Evolutionary conservation across 2,888 invertebrate genomes (phyloP).

Genomic region (Exephanes ischioxanthus): DNA sequence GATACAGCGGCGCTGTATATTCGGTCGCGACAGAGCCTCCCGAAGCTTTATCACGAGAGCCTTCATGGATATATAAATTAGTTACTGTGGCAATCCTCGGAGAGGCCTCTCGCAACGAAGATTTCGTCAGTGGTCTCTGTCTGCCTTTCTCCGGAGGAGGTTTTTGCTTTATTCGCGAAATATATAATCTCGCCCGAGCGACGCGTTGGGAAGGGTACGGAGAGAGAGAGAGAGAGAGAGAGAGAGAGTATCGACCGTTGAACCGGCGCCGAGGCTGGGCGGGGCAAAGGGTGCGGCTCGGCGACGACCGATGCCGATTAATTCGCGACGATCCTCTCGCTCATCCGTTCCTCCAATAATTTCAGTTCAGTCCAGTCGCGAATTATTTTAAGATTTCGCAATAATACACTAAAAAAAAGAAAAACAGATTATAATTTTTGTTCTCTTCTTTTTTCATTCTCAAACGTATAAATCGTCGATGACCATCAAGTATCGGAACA

Average conservation of each 20-base stretch:
- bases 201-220: background rate
- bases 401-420: background rate
- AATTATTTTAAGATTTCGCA: background rate
- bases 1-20: constrained; percentile 32
- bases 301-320: constrained; percentile 34
- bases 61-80: constrained; percentile 49
- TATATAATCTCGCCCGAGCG: background rate
- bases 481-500: constrained; percentile 2
- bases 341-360: background rate
- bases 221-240: constrained; percentile 38
- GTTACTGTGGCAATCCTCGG: constrained; percentile 31
- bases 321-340: background rate
- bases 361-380: background rate
- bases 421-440: background rate
- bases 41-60: background rate
- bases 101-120: constrained; percentile 5
- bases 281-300: constrained; percentile 83
- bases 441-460: background rate
- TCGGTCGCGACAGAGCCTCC: constrained; percentile 6
- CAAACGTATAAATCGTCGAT: background rate
- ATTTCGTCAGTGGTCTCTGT: constrained; percentile 18
- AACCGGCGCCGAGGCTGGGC: constrained; percentile 80
- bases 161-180: constrained; percentile 29
- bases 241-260: constrained; percentile 79
- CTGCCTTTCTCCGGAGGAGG: constrained; percentile 25